Evolutionary conservation across 37 sponge, comb jelly and placozoan species (phyloP).

Genomic region (Oopsacas minuta): DNA sequence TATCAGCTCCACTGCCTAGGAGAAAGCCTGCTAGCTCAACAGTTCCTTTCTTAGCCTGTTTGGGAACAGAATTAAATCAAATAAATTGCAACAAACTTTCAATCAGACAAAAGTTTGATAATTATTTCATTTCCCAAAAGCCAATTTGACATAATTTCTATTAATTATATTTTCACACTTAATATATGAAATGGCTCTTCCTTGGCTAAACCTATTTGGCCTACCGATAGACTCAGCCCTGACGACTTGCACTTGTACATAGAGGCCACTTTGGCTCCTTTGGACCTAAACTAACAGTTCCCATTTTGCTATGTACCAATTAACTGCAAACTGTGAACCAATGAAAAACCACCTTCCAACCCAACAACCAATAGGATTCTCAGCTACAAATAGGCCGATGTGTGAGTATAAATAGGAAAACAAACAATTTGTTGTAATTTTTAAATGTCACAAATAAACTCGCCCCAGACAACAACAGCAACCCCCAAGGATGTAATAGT

Average conservation of each 20-base stretch:
- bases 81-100: not conserved
- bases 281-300: too few relatives aligned
- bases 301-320: too few relatives aligned
- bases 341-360: not conserved
- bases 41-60: not conserved
- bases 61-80: not conserved
- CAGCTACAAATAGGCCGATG: not conserved
- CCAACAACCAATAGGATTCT: constrained; percentile 44
- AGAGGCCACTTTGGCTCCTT: too few relatives aligned
- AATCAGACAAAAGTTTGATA: too few relatives aligned
- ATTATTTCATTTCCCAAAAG: too few relatives aligned
- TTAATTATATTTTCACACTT: too few relatives aligned
- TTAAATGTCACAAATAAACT: not conserved
- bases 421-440: not conserved
- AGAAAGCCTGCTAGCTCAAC: constrained; percentile 11
- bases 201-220: too few relatives aligned
- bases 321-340: too few relatives aligned
- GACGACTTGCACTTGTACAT: too few relatives aligned
- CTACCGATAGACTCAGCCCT: too few relatives aligned
- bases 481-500: not conserved
- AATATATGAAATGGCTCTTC: too few relatives aligned
- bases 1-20: not conserved
- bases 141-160: too few relatives aligned
- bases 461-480: not conserved
- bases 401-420: not conserved